Percentiles rank a stretch among this genome's conserved stretches.
These are phyloP conservation scores for Caenorhabditis zanzibari DNA, from an alignment of 2,888 invertebrate species.

Conservation along the genomic window DNA sequence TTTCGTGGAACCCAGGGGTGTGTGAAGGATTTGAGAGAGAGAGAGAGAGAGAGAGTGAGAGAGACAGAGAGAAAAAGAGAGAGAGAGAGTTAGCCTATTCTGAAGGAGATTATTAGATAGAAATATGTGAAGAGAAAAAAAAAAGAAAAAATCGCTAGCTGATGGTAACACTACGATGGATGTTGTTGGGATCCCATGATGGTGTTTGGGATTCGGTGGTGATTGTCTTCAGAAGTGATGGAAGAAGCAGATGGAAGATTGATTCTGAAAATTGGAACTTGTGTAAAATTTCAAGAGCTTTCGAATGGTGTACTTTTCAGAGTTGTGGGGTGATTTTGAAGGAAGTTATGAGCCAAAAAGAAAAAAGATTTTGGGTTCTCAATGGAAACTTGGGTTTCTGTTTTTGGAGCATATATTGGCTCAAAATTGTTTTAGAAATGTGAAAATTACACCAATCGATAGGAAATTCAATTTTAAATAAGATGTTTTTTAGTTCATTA, in stretches of 20 bases:
- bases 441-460: no score
- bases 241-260: conserved; percentile 4
- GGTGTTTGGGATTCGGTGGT: background rate
- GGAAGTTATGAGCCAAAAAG: no score
- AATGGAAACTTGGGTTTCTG: no score
- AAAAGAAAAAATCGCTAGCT: conserved; percentile 56
- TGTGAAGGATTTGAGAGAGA: conserved; percentile 35
- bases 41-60: conserved; percentile 14
- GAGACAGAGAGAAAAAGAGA: conserved; percentile 25
- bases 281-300: background rate
- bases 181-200: background rate
- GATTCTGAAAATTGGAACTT: conserved; percentile 3
- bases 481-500: no score
- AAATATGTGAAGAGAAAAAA: conserved; percentile 49
- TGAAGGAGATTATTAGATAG: conserved; percentile 1
- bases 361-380: no score
- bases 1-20: conserved; percentile 62
- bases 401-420: no score
- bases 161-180: conserved; percentile 44
- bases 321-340: background rate
- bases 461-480: no score
- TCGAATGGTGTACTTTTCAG: background rate
- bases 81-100: conserved; percentile 26
- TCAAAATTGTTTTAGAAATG: no score
- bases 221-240: conserved; percentile 5